Evolutionary conservation across 1,140 invertebrate species (phyloP), one percentile per base, ranked within the genome.

Genomic region (Ganaspis sp.): DNA sequence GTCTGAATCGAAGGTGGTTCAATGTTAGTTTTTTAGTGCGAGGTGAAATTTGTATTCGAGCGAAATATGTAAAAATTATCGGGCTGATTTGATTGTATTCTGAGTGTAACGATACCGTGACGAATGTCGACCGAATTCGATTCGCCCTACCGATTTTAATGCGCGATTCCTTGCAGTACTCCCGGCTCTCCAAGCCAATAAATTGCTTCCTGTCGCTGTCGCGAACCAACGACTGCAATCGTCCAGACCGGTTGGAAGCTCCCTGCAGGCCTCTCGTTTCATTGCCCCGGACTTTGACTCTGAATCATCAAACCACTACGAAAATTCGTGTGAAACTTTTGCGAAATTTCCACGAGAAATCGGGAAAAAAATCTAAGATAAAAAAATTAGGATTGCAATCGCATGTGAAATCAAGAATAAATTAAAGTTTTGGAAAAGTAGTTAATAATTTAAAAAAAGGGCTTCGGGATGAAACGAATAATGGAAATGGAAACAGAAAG

Each of bases 131-230:
- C 82, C 54, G 79, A 83, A 83, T 83, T 83, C 82, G 82, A 83
- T 83, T 83, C 79, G 82, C 78, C 82, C 79, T 83, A 76, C 82
- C 84, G 79, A 85, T 85, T 85, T 84, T 84, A 83, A 83, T 85
- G 84, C 81, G 79, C 84, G 80, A 85, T 82, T 85, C 81, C 80
- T 82, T 77, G 80, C 84, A 81, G 78, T 79, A 82, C 82, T 83
- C 84, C 76, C 78, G 78, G 76, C 81, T 80, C 84, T 86, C 83
- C 83, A 82, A 85, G 85, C 83, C 83, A 86, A 87, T 86, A 87
- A 87, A 87, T 86, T 86, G 83, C 83, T 87, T 87, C 86, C 84
- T 87, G 83, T 84, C 83, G 81, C 80, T 86, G 84, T 84, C 83
- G 83, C 80, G 74, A 81, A 83, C 80, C 81, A 82, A 80, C 81